These are phyloP conservation scores for Epizoanthus rinbou DNA, from an alignment of 92 coral and sea anemone species.

Conservation along the genomic window DNA sequence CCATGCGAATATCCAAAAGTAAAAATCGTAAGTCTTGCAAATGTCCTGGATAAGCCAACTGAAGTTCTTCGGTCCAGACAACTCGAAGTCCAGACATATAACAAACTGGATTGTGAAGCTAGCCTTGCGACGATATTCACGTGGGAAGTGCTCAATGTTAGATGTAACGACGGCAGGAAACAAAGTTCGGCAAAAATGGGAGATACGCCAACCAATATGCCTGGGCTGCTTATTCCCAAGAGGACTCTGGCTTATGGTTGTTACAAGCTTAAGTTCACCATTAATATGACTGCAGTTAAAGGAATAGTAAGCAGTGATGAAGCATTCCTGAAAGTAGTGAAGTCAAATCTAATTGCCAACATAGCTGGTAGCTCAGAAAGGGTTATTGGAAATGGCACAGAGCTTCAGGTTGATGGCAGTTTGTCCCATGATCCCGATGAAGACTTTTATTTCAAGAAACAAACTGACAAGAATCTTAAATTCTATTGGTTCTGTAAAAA, in stretches of 20 bases:
- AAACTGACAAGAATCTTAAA: background rate
- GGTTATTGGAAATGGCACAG: background rate
- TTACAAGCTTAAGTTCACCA: background rate
- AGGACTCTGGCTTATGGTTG: background rate
- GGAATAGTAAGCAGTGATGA: background rate
- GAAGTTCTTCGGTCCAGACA: background rate
- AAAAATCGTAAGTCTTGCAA: background rate
- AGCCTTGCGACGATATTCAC: background rate
- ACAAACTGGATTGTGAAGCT: background rate
- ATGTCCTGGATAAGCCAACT: background rate
- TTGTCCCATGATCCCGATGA: constrained; percentile 11
- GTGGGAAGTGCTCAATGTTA: background rate
- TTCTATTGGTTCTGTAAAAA: constrained; percentile 18
- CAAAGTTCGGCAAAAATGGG: too few relatives aligned
- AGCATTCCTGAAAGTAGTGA: background rate
- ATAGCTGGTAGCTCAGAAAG: constrained; percentile 6
- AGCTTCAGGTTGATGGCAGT: background rate
- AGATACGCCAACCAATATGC: background rate
- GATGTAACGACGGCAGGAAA: background rate
- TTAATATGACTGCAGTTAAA: constrained; percentile 12
- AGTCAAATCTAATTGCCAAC: constrained; percentile 2
- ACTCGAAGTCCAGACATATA: constrained; percentile 20
- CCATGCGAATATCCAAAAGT: constrained; percentile 3
- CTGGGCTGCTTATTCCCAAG: constrained; percentile 5
- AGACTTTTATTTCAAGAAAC: background rate